Evolutionary conservation across 2,113 vertebrate species (phyloP).

Genomic region (Aplodontia rufa): DNA sequence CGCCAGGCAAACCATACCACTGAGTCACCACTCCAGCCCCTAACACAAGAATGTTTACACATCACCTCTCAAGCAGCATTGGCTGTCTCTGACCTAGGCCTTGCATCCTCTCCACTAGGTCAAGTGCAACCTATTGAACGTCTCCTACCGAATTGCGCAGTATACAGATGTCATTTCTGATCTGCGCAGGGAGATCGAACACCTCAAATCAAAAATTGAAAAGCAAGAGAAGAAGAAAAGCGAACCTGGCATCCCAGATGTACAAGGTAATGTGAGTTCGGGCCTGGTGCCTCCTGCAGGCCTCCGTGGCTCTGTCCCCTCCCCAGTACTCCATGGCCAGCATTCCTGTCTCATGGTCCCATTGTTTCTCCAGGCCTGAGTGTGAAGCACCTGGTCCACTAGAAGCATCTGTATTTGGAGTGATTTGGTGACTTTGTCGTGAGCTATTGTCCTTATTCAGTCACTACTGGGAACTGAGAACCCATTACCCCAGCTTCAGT

Average conservation of each 20-base stretch:
- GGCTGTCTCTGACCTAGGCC: fast-evolving
- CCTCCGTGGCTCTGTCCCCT: fast-evolving
- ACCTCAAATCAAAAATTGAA: constrained; percentile 72
- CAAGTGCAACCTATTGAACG: constrained; percentile 81
- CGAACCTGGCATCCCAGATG: fast-evolving
- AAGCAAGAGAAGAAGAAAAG: constrained; percentile 68
- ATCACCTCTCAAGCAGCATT: fast-evolving
- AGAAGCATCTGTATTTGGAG: neutral
- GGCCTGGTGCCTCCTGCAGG: fast-evolving
- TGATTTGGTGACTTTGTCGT: fast-evolving
- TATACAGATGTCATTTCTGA: constrained; percentile 76
- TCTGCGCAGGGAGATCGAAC: constrained; percentile 75
- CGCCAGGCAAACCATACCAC: no score
- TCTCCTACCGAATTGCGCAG: constrained; percentile 75
- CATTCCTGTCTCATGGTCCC: neutral
- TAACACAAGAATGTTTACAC: fast-evolving
- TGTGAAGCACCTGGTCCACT: fast-evolving
- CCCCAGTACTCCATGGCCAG: fast-evolving
- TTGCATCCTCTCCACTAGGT: constrained; percentile 67
- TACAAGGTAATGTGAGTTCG: constrained; percentile 59
- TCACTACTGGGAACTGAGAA: neutral
- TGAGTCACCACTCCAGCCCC: no score
- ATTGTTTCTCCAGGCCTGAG: neutral
- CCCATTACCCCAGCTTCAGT: neutral
- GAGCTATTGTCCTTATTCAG: neutral